Base-by-base conservation (phyloP, 1,140 invertebrate species). In the Agraylea sexmaculata region DNA sequence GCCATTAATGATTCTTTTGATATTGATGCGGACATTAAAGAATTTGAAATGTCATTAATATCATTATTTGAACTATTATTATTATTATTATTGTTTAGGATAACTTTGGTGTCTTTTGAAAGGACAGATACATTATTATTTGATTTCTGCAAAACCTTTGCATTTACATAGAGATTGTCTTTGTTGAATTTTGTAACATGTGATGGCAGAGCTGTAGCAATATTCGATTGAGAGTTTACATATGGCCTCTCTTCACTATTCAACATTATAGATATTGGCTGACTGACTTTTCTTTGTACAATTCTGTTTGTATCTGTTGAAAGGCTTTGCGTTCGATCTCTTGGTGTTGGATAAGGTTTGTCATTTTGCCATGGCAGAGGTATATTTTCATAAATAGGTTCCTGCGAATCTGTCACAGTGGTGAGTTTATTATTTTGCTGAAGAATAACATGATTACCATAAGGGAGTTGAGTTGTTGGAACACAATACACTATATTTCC, bases 381-480 rank as follows among this genome's bases (percentile, higher is more conserved):
- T 6, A 84, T 76, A 50, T 85, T 85, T 54, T 85, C 80, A 54
- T 84, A 85, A 41, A 85, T 85, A 1, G 81, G 81, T 54, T 84
- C 81, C 15, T 68, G 64, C 0, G 70, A 60, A 45, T 66, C 64
- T 20, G 52, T 60, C 13, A 61, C 32, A 6, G 53, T 45, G 29
- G 56, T 50, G 15, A 54, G 32, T 37, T 62, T 62, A 37, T 66
- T 62, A 31, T 61, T 59, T n/a, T 65, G 59, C 3, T 66, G 66
- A 7, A 71, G 44, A 20, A 71, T 64, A 41, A 69, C 53, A 49
- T 67, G 60, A 43, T 63, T 53, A 49, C 59, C 58, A 45, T 62
- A 68, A 5, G 68, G 65, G 36, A 69, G 48, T 47, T 68, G 59
- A 40, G 67, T 66, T 46, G 68, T 63, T 2, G 68, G 71, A 65